Percentiles rank a stretch among this genome's conserved stretches.
Conservation (phyloP, 2,797 vertebrate species). For the Acridotheres tristis region DNA sequence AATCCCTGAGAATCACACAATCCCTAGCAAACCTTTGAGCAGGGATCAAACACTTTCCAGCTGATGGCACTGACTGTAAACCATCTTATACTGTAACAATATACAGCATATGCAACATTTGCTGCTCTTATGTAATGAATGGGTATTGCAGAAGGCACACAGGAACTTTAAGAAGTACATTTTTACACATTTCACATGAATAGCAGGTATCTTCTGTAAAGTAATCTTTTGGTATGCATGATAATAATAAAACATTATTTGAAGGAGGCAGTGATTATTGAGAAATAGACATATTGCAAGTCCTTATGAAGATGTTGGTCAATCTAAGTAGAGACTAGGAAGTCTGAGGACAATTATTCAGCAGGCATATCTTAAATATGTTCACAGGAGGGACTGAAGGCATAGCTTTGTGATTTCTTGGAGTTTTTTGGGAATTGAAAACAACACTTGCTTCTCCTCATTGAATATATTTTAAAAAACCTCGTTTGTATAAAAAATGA, state of each 20-base stretch:
- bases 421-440: neutral
- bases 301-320: neutral
- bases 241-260: neutral
- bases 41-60: neutral
- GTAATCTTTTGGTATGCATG: neutral
- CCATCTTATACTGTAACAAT: neutral
- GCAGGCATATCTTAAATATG: neutral
- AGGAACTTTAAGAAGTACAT: neutral
- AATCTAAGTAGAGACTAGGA: neutral
- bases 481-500: neutral
- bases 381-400: neutral
- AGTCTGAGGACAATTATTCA: neutral
- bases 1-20: neutral
- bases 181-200: neutral
- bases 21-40: neutral
- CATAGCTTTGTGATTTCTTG: neutral
- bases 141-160: neutral
- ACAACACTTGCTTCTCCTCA: neutral
- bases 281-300: neutral
- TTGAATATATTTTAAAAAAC: neutral
- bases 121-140: neutral
- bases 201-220: neutral
- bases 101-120: neutral
- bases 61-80: neutral
- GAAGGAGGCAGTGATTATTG: neutral